Conservation (phyloP, 2,888 invertebrate species). For the Heteromurus nitidus region DNA sequence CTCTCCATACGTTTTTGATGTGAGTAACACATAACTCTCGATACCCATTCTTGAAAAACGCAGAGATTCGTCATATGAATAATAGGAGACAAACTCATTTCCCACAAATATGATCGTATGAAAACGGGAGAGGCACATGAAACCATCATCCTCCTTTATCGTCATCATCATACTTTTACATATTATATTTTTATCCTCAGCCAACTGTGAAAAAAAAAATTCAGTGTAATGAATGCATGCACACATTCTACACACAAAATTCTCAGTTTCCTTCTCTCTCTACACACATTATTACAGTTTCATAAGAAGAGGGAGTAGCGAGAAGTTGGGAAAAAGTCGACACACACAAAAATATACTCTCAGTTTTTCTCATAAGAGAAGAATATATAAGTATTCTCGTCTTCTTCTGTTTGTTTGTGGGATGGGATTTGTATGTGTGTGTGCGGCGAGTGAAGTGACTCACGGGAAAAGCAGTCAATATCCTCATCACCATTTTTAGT, state of each 20-base stretch:
- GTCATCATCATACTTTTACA: neutral
- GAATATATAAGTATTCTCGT: too few relatives aligned
- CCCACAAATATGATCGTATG: too few relatives aligned
- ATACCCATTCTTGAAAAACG: too few relatives aligned
- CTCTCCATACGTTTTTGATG: too few relatives aligned
- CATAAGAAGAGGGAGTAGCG: constrained; percentile 17
- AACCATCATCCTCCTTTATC: constrained; percentile 1
- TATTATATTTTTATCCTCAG: constrained; percentile 17
- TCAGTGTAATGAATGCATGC: neutral
- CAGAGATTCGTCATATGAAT: too few relatives aligned
- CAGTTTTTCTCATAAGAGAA: too few relatives aligned
- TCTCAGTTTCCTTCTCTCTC: neutral
- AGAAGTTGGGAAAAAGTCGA: too few relatives aligned
- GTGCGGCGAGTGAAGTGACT: constrained; percentile 18
- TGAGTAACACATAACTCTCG: too few relatives aligned
- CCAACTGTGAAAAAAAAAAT: constrained; percentile 7
- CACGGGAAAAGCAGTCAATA: constrained; percentile 54
- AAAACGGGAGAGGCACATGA: too few relatives aligned
- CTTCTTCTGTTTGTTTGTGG: neutral
- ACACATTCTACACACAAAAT: neutral
- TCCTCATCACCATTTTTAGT: constrained; percentile 63
- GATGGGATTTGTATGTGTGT: neutral
- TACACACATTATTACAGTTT: constrained; percentile 30
- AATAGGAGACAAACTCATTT: too few relatives aligned
- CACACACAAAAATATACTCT: too few relatives aligned